Evolutionary conservation across 2,113 vertebrate genomes (phyloP).

Genomic region (Podarcis muralis): DNA sequence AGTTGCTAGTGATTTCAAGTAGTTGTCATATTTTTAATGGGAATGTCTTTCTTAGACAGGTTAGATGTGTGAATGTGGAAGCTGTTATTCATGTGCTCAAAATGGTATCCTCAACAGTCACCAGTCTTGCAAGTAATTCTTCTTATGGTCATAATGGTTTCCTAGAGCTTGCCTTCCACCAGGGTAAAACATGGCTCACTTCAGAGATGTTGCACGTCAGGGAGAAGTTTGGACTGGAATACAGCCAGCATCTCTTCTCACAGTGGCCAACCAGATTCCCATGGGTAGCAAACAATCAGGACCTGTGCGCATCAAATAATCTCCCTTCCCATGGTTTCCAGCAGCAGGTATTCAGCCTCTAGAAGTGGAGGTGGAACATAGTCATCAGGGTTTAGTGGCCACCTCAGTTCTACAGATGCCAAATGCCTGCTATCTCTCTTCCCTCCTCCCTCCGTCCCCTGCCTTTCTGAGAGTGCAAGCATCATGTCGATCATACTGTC

Average conservation of each 20-base stretch:
- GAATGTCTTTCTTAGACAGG: not conserved
- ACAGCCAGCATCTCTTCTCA: no score
- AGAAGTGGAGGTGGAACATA: no score
- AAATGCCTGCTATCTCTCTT: not conserved
- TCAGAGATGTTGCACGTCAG: not conserved
- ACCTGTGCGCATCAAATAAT: no score
- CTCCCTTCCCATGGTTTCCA: no score
- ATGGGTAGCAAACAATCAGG: no score
- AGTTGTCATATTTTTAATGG: not conserved
- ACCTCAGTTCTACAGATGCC: not conserved
- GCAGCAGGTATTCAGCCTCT: no score
- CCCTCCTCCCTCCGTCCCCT: not conserved
- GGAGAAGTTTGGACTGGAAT: no score
- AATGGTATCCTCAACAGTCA: not conserved
- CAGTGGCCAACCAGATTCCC: no score
- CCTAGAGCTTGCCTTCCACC: not conserved
- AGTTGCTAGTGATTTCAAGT: not conserved
- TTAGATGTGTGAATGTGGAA: not conserved
- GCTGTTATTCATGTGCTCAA: not conserved
- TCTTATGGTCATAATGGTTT: not conserved
- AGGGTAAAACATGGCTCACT: not conserved
- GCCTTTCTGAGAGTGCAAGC: not conserved
- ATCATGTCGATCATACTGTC: not conserved
- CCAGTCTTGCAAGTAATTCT: not conserved
- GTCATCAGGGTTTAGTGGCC: no score